Evolutionary conservation across 2,888 invertebrate genomes (phyloP).

Genomic region (Hypercompe scribonia): DNA sequence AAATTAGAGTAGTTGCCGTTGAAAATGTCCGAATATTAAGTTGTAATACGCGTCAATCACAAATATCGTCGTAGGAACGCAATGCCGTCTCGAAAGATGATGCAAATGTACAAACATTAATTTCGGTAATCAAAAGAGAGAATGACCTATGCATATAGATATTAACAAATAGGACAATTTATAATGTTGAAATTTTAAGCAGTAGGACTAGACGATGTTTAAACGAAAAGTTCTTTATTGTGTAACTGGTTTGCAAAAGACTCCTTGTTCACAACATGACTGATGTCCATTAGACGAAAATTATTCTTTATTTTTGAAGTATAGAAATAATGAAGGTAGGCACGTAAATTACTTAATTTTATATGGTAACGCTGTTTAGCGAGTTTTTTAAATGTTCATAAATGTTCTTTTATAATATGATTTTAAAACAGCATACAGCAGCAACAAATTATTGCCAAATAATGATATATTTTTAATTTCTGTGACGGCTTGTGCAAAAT

Average conservation of each 20-base stretch:
- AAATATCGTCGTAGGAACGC: conserved; percentile 29
- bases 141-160: conserved; percentile 71
- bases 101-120: conserved; percentile 69
- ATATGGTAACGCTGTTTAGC: conserved; percentile 45
- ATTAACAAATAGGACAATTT: conserved; percentile 70
- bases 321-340: conserved; percentile 49
- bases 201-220: conserved; percentile 59
- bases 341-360: conserved; percentile 67
- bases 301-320: conserved; percentile 46
- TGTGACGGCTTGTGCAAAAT: conserved; percentile 30
- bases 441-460: conserved; percentile 18
- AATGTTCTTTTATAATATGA: conserved; percentile 32
- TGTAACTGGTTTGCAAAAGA: conserved; percentile 52
- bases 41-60: conserved; percentile 37
- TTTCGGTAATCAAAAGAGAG: conserved; percentile 66
- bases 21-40: conserved; percentile 45
- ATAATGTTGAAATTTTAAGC: conserved; percentile 67
- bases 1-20: conserved; percentile 66
- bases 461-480: conserved; percentile 7
- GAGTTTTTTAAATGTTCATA: conserved; percentile 34
- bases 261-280: conserved; percentile 57
- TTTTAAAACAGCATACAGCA: conserved; percentile 16
- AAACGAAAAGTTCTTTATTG: conserved; percentile 46
- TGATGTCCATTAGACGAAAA: conserved; percentile 57
- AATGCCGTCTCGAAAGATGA: conserved; percentile 35